Evolutionary conservation across 2,888 invertebrate genomes (phyloP), one percentile per base, ranked within the genome.

Genomic region (Corythucha ciliata): DNA sequence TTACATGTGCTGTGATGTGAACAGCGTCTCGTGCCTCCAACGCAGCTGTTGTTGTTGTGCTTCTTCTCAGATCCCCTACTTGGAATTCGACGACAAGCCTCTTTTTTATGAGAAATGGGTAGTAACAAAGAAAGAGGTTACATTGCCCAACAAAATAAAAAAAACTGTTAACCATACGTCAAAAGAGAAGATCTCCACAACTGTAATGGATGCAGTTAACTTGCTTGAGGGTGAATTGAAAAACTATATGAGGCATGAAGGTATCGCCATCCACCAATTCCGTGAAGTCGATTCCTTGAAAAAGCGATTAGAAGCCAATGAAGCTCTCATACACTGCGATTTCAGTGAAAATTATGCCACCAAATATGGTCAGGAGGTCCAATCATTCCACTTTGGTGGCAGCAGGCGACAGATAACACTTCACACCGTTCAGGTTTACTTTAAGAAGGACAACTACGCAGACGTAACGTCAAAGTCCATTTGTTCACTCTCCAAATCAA

Each of bases 401-500:
- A 36, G 37, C 16, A 12, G 37, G 12, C 8, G 16, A 36, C 37
- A 36, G 14, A 12, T 36, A 12, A 36, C 37, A 10, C 16, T 36
- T 12, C 37, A 36, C 16, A 36, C 37, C 16, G 8, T 7, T 16
- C 37, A 36, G 16, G 16, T 36, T 36, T 36, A 36, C 18, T 48
- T 32, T 33, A 34, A 53, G 1, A 16, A 14, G 2, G 34, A 49
- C 29, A n/a, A 8, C 29, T 29, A 29, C 29, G 8, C 29, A n/a
- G 29, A 29, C n/a, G 29, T 29, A 29, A 10, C 29, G 29, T 29
- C 29, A 10, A 29, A 29, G 29, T 29, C 29, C 29, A 63, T 59
- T 54, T 63, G 64, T 52, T 60, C 65, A 24, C 49, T 68, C 3
- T 66, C 65, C 10, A 48, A 63, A 51, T 58, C 57, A 47, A 54